Percentiles rank a stretch among this genome's conserved stretches.
phyloP scores from a whole-genome alignment of 2,797 vertebrate genomes.

The Hippocampus kuda region DNA sequence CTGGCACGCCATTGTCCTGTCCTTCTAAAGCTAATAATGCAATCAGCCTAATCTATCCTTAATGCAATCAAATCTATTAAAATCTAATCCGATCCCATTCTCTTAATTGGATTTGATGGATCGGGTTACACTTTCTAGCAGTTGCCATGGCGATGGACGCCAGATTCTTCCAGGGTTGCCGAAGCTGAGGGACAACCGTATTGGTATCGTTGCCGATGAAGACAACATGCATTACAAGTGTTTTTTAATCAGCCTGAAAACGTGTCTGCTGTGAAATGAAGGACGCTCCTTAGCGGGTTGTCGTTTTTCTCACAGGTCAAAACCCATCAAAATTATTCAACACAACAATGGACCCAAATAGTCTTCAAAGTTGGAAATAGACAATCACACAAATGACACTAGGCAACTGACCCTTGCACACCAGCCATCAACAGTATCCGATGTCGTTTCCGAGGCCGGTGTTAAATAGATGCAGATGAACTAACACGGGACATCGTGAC shows the following conservation, averaged over 20 bases:
- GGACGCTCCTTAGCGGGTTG: background rate
- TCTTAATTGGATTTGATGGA: slow-evolving; percentile 57
- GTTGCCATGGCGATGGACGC: slow-evolving; percentile 53
- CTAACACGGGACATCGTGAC: slow-evolving; percentile 20
- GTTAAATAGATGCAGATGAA: slow-evolving; percentile 13
- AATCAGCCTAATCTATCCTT: slow-evolving; percentile 54
- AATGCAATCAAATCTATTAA: slow-evolving; percentile 60
- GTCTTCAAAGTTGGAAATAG: no score
- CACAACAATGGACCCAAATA: no score
- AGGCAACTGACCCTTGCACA: no score
- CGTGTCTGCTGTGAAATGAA: background rate
- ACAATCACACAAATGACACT: no score
- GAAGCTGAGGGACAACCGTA: slow-evolving; percentile 11
- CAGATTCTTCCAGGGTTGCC: slow-evolving; percentile 22
- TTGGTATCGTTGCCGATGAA: slow-evolving; percentile 29
- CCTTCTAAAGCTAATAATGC: slow-evolving; percentile 52
- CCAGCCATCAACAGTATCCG: no score
- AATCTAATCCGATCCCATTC: slow-evolving; percentile 51
- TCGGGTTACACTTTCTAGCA: slow-evolving; percentile 52
- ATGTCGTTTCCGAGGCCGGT: background rate
- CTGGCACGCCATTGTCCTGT: slow-evolving; percentile 31
- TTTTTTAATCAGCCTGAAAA: background rate
- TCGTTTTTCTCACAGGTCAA: background rate
- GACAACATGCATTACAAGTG: slow-evolving; percentile 23
- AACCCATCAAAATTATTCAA: background rate